phyloP scores from a whole-genome alignment of 2,797 vertebrate species.

The Anas flavirostris region DNA sequence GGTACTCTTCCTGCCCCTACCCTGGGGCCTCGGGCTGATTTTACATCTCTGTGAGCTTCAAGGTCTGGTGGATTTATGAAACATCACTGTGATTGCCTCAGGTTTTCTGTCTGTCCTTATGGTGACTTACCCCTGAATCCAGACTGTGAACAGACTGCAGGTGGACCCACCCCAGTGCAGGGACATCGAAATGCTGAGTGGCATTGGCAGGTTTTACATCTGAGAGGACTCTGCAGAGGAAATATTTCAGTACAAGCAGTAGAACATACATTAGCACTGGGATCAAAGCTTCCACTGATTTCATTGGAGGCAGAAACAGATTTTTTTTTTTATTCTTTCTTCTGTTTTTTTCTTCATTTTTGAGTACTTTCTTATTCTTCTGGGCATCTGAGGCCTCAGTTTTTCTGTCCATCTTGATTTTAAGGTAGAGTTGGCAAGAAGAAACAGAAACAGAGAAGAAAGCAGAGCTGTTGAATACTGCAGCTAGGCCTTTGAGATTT shows the following conservation, averaged over 20 bases:
- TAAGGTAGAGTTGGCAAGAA: background rate
- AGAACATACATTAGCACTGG: background rate
- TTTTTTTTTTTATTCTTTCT: background rate
- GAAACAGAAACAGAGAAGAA: background rate
- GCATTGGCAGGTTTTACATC: background rate
- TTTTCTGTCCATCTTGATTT: background rate
- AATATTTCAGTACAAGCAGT: background rate
- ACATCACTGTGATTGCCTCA: background rate
- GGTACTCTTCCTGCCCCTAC: background rate
- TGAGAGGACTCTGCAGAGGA: background rate
- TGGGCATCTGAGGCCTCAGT: background rate
- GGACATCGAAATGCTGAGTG: background rate
- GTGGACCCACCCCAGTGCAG: background rate
- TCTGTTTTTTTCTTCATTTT: background rate
- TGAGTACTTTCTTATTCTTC: background rate
- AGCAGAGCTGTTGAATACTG: background rate
- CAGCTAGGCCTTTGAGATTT: background rate
- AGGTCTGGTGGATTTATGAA: background rate
- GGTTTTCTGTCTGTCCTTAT: background rate
- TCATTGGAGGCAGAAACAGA: background rate
- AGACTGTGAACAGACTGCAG: background rate
- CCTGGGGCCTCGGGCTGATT: background rate
- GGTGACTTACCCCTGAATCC: background rate
- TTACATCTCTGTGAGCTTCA: background rate
- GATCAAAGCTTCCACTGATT: background rate